A percentile compares a stretch with the other conserved stretches of the same genome.
Conservation (phyloP, 2,113 vertebrate species). For the Coptodon rendalli region DNA sequence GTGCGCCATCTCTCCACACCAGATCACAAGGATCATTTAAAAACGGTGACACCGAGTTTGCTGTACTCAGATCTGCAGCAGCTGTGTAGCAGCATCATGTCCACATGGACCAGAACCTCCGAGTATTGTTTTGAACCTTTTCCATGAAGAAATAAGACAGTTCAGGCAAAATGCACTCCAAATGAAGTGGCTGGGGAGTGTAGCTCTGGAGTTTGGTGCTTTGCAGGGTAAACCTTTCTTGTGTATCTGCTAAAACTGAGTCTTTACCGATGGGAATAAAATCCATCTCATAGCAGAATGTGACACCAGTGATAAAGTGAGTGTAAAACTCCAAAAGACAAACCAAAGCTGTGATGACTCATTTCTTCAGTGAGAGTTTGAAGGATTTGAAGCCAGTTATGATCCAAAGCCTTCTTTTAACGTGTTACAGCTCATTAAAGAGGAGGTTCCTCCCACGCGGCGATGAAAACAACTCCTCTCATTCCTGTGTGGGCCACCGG, state of each 20-base stretch:
- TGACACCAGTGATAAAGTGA: background rate
- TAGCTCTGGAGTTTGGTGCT: background rate
- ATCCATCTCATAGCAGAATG: background rate
- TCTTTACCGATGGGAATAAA: background rate
- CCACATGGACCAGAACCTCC: background rate
- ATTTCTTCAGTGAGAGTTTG: background rate
- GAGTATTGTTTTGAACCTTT: background rate
- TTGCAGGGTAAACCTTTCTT: background rate
- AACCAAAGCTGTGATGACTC: background rate
- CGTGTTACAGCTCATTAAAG: background rate
- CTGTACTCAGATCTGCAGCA: background rate
- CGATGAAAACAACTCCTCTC: background rate
- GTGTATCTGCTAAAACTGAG: background rate
- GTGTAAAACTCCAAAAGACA: background rate
- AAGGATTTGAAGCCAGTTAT: background rate
- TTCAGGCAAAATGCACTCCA: background rate
- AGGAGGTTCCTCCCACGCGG: background rate
- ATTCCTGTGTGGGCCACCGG: background rate
- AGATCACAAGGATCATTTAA: background rate
- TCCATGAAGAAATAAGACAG: rapidly evolving
- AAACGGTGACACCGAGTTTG: background rate
- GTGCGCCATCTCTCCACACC: background rate
- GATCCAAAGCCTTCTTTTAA: background rate
- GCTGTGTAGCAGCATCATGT: background rate
- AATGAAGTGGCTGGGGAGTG: background rate